Conservation (phyloP, 2,888 invertebrate species). For the Eupithecia dodoneata region DNA sequence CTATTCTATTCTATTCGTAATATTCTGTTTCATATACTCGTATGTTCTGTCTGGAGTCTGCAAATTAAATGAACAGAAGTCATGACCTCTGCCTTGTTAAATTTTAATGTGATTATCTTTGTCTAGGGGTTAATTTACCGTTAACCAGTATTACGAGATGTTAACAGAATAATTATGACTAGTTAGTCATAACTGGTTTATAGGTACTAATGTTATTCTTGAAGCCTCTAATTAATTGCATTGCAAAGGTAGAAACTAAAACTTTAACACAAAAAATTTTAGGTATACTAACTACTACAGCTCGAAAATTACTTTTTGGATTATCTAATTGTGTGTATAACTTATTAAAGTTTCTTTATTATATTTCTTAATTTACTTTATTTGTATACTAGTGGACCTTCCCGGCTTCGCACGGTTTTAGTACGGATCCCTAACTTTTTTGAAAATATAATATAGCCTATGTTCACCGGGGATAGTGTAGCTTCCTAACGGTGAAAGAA, state of each 20-base stretch:
- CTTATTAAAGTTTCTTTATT: too few species aligned
- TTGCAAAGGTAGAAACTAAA: background rate
- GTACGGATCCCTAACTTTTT: too few species aligned
- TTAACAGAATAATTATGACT: background rate
- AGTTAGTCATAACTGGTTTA: background rate
- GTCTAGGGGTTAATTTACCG: slow-evolving; percentile 21
- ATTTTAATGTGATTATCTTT: slow-evolving; percentile 25
- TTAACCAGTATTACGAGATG: slow-evolving; percentile 8
- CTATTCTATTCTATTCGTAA: too few species aligned
- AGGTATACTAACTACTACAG: too few species aligned
- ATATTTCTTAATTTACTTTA: too few species aligned
- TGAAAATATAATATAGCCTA: too few species aligned
- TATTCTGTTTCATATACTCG: background rate
- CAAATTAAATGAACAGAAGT: slow-evolving; percentile 23
- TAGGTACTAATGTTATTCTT: background rate
- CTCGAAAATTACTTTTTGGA: background rate
- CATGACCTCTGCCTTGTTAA: slow-evolving; percentile 16
- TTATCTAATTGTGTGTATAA: background rate
- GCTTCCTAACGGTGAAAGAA: too few species aligned
- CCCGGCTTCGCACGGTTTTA: too few species aligned
- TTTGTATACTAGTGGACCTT: too few species aligned
- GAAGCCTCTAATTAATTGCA: background rate
- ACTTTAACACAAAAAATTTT: too few species aligned
- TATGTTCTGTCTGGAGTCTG: background rate
- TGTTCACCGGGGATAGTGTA: too few species aligned